Evolutionary conservation across 2,113 vertebrate species (phyloP).

Genomic region (Myotis yumanensis): DNA sequence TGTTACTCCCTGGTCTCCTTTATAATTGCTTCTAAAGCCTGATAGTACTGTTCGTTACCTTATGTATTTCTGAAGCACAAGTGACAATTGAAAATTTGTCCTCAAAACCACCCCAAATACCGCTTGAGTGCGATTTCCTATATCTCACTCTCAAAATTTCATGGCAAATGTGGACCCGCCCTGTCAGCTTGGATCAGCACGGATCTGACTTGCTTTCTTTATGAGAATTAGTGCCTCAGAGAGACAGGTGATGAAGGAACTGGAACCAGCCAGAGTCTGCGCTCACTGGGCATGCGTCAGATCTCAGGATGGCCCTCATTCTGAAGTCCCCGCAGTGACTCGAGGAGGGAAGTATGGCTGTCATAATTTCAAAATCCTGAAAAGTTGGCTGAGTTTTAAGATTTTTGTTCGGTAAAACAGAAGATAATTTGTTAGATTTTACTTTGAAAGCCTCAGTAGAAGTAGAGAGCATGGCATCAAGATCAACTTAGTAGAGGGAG

Average conservation of each 20-base stretch:
- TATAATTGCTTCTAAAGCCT: conserved; percentile 39
- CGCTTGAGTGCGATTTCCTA: not conserved
- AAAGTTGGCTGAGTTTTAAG: conserved; percentile 32
- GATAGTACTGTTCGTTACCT: not conserved
- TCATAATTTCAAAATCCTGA: not conserved
- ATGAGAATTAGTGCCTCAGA: not conserved
- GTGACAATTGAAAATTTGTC: not conserved
- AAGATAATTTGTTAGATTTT: not conserved
- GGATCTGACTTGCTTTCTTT: not conserved
- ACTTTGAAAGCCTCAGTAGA: conserved; percentile 5
- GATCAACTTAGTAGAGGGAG: not conserved
- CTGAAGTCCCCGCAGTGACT: not conserved
- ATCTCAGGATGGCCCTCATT: not conserved
- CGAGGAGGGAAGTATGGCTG: not conserved
- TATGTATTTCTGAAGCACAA: conserved; percentile 23
- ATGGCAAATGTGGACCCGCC: not conserved
- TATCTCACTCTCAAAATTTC: not conserved
- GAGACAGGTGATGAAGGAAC: not conserved
- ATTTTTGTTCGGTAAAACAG: conserved; percentile 33
- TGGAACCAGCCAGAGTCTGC: not conserved
- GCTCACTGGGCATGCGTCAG: not conserved
- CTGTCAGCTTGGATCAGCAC: not conserved
- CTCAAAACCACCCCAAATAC: not conserved
- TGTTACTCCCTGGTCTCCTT: not conserved
- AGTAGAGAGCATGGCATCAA: not conserved